Base-by-base conservation (phyloP, 2,888 invertebrate species). In the Andrena dorsata region DNA sequence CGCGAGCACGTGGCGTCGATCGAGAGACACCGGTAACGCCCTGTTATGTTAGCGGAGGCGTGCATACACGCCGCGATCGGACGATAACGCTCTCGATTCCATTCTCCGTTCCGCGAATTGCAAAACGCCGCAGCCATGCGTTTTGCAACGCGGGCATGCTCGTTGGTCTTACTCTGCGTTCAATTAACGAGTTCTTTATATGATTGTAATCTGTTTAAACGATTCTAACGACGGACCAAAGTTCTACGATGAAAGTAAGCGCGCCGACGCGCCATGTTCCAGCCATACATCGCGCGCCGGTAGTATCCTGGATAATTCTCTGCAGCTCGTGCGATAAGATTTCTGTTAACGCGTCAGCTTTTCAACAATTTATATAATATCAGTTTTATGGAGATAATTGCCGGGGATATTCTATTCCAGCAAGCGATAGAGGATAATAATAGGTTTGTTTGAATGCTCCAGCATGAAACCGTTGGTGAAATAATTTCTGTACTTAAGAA, bases 61-160 rank as follows among this genome's bases (percentile, higher is more conserved):
- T 41, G 64, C 47, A n/a, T 51, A 28, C 32, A 64, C 68, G 47
- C 41, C n/a, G 28, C 23, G 20, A 16, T 26, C 2, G 56, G 68
- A 56, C 56, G 10, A 61, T 49, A 66, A 61, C 51, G 61, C 68
- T 58, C 68, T 30, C 51, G 16, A 74, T 61, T 66, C 70, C 51
- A 23, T 66, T 72, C 6, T 6, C 20, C 35, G 63, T 81, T 77
- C 26, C 35, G 6, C 51, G n/a, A 3, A 13, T 81, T 84, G 89
- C 68, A 76, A 86, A 86, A 87, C 80, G 88, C 87, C 58, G 77
- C 92, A 92, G 92, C 92, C 92, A 92, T 80, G 87, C 84, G 80
- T 87, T 84, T 88, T 77, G 69, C 88, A 88, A 89, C 56, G 30
- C 58, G 64, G 35, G 58, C 16, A 68, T 64, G 51, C 60, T 68